These are phyloP conservation scores for Brachyalestes nurse DNA, from an alignment of 2,797 vertebrate genomes.

Conservation along the genomic window DNA sequence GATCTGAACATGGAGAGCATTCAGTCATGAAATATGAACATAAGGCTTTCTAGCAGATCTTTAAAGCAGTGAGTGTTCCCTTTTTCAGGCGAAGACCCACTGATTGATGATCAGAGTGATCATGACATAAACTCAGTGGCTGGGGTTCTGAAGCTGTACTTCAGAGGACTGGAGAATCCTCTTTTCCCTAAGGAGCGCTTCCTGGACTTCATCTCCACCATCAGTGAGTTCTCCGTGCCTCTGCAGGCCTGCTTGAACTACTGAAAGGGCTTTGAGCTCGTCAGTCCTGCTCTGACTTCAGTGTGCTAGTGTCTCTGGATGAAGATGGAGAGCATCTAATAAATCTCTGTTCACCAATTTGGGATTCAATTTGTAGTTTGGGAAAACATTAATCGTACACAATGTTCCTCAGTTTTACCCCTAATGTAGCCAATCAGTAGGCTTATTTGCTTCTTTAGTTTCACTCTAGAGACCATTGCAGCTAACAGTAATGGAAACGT, in stretches of 20 bases:
- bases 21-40: not conserved
- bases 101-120: conserved; percentile 94
- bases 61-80: not conserved
- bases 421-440: not conserved
- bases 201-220: conserved; percentile 96
- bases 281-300: not conserved
- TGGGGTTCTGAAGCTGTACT: conserved; percentile 97
- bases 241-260: not conserved
- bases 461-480: not conserved
- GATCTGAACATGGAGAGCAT: not conserved
- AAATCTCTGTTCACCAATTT: not conserved
- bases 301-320: not conserved
- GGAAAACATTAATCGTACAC: not conserved
- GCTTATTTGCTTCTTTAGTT: not conserved
- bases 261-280: not conserved
- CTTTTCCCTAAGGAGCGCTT: conserved; percentile 98
- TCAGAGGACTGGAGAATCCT: conserved; percentile 97
- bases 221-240: conserved; percentile 84
- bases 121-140: conserved; percentile 98
- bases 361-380: not conserved
- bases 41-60: not conserved
- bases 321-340: not conserved
- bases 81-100: conserved; percentile 92
- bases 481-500: not conserved
- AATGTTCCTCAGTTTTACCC: not conserved